phyloP scores from a whole-genome alignment of 2,888 invertebrate species.

The Archips crataeganus region DNA sequence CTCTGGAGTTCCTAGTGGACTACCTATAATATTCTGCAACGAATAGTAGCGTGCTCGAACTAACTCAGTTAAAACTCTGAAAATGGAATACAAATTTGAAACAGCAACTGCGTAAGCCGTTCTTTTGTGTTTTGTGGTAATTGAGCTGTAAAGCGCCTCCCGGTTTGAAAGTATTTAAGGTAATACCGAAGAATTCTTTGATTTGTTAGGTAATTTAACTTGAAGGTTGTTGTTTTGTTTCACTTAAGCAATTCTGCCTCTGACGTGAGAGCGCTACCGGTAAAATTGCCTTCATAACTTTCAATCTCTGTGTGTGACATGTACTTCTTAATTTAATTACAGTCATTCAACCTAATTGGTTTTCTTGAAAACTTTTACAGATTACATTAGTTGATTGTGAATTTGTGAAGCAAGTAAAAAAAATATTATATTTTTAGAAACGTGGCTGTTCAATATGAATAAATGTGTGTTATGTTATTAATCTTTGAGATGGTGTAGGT shows the following conservation, averaged over 20 bases:
- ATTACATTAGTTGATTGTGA: conserved; percentile 16
- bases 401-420: background rate
- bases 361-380: conserved; percentile 1
- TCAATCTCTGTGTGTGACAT: conserved; percentile 29
- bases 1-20: background rate
- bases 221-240: conserved; percentile 57
- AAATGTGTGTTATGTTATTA: too few relatives aligned
- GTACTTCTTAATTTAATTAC: conserved; percentile 25
- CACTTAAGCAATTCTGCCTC: conserved; percentile 49
- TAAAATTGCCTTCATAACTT: conserved; percentile 36
- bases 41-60: background rate
- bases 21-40: background rate
- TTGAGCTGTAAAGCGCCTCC: conserved; percentile 29
- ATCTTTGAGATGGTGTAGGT: too few relatives aligned
- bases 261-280: conserved; percentile 45
- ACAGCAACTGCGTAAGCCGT: conserved; percentile 19
- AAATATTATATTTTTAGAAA: background rate
- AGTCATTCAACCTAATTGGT: conserved; percentile 7
- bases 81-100: conserved; percentile 5
- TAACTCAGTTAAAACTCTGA: conserved; percentile 13
- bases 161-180: conserved; percentile 27
- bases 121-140: conserved; percentile 16
- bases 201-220: conserved; percentile 55
- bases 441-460: background rate
- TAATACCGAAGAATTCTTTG: conserved; percentile 43